A percentile compares a stretch with the other conserved stretches of the same genome.
phyloP scores from a whole-genome alignment of 2,888 invertebrate species.

The Lithodes maja region DNA sequence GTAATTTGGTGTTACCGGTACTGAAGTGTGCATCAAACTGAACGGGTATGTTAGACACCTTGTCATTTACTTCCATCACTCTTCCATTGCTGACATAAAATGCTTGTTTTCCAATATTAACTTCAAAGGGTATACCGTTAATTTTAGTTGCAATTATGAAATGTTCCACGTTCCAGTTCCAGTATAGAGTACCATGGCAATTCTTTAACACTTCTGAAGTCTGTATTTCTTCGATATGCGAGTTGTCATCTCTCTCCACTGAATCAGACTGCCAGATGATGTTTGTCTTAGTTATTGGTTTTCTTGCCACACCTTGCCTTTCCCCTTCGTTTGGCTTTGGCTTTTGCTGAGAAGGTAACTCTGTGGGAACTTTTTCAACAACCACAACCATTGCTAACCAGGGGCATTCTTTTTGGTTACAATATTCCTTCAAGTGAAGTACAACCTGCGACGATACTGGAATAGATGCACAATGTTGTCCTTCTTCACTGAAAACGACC shows the following conservation, averaged over 20 bases:
- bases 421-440: background rate
- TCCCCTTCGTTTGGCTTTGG: background rate
- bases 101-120: background rate
- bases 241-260: no score
- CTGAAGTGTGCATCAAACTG: constrained; percentile 29
- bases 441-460: background rate
- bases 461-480: background rate
- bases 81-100: background rate
- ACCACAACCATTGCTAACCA: background rate
- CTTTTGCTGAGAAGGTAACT: background rate
- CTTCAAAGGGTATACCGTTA: background rate
- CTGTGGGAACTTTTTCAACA: background rate
- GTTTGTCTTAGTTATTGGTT: background rate
- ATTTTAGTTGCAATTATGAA: background rate
- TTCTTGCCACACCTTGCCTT: background rate
- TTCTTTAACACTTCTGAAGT: background rate
- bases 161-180: background rate
- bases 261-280: no score
- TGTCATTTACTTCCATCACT: background rate
- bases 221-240: background rate
- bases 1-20: background rate
- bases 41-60: constrained; percentile 8
- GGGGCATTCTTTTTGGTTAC: background rate
- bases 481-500: background rate
- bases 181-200: background rate